Evolutionary conservation across 2,113 vertebrate genomes (phyloP).

Genomic region (Aspiorhynchus laticeps): DNA sequence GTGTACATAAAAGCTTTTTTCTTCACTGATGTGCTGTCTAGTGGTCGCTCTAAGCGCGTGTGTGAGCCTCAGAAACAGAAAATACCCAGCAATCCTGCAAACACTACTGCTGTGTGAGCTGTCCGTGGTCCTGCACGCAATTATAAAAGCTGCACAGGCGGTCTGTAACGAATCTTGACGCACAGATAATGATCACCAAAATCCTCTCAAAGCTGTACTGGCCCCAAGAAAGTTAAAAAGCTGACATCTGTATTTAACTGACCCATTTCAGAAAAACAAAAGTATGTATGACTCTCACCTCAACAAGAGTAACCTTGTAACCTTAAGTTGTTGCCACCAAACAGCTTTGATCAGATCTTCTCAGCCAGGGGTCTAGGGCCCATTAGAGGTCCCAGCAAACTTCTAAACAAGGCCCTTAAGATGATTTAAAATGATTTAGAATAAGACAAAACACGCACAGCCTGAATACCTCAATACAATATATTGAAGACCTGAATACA

Average conservation of each 20-base stretch:
- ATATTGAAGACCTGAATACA: background rate
- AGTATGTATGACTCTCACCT: background rate
- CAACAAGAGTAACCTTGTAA: background rate
- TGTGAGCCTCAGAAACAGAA: background rate
- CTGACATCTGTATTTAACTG: background rate
- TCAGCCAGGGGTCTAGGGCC: background rate
- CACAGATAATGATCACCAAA: background rate
- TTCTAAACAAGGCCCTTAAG: background rate
- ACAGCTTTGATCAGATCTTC: background rate
- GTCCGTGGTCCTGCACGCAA: constrained; percentile 61
- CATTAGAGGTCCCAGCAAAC: background rate
- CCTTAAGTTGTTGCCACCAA: background rate
- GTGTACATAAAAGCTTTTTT: background rate
- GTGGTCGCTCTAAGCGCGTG: background rate
- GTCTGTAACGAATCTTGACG: background rate
- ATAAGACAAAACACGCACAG: background rate
- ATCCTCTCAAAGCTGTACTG: background rate
- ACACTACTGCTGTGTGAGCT: constrained; percentile 36
- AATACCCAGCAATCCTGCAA: background rate
- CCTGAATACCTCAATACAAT: background rate
- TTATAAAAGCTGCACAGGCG: background rate
- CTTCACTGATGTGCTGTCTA: background rate
- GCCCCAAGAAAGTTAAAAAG: background rate
- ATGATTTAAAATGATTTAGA: background rate
- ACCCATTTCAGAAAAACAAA: background rate